A percentile compares a stretch with the other conserved stretches of the same genome.
Evolutionary conservation across 1,140 invertebrate species (phyloP).

Genomic region (Copidosoma floridanum): DNA sequence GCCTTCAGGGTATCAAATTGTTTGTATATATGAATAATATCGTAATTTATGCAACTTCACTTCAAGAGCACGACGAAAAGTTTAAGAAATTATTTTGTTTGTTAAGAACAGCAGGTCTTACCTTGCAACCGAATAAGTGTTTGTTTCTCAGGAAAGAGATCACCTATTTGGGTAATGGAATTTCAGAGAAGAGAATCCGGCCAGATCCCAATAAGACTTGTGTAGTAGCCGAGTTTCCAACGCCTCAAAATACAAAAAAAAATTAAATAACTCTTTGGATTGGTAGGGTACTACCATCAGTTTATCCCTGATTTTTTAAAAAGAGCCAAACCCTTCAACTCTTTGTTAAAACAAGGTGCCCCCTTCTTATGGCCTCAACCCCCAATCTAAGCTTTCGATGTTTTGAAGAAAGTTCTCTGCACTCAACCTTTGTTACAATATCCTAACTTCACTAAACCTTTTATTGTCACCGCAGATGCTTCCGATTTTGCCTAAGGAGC

Average conservation of each 20-base stretch:
- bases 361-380: background rate
- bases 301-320: background rate
- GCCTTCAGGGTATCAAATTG: background rate
- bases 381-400: background rate
- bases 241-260: background rate
- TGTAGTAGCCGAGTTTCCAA: background rate
- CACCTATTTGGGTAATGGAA: background rate
- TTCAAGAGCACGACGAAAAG: conserved; percentile 3
- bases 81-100: background rate
- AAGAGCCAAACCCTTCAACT: background rate
- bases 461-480: background rate
- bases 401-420: background rate
- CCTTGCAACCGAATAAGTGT: conserved; percentile 6
- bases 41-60: background rate
- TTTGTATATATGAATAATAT: conserved; percentile 6
- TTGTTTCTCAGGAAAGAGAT: background rate
- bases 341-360: background rate
- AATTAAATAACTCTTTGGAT: background rate
- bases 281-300: background rate
- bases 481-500: background rate
- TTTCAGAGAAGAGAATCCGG: background rate
- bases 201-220: background rate
- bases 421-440: background rate
- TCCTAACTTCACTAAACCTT: background rate
- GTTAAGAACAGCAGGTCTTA: background rate